Base-by-base conservation (phyloP, 2,888 invertebrate genomes). In the Phaedon cochleariae region DNA sequence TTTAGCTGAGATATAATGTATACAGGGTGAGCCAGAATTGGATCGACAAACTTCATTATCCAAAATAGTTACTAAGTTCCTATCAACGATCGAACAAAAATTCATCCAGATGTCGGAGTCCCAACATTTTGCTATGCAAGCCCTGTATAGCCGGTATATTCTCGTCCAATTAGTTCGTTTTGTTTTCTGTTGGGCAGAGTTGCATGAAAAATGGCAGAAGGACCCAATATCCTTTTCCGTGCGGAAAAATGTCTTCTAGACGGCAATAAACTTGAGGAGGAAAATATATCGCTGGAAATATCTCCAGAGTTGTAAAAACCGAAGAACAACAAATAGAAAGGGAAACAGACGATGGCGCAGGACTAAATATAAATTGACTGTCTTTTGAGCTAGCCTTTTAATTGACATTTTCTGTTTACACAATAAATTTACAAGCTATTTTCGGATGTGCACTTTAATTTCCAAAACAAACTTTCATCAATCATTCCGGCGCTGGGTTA, bases 321-420 rank as follows among this genome's bases (percentile, higher is more conserved):
- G 59, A 53, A 59, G 37, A 59, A 64, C 54, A 59, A 64, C 59
- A 54, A 64, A 53, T 53, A 63, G 48, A 61, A n/a, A 61, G 64
- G 65, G 67, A 64, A 65, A 60, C 67, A 66, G 67, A 68, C 65
- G 65, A 66, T 59, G 59, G 51, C 55, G 58, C 64, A 41, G 62
- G 62, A 49, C 69, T 70, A 70, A 68, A 70, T 70, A 68, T 70
- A 70, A 68, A 68, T 66, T 52, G 60, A 55, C 51, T 55, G 60
- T 68, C 70, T 68, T 34, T 68, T 68, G 64, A 67, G 68, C 64
- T 64, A 61, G 66, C 70, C 62, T 52, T 68, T 70, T 70, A 70
- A 70, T 70, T 70, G 64, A 65, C 70, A 68, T 68, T 66, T 63
- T 62, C 64, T 70, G 70, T 70, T 70, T 70, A 70, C 70, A 65